phyloP scores from a whole-genome alignment of 1,140 invertebrate species.

The Diorhabda elongata region DNA sequence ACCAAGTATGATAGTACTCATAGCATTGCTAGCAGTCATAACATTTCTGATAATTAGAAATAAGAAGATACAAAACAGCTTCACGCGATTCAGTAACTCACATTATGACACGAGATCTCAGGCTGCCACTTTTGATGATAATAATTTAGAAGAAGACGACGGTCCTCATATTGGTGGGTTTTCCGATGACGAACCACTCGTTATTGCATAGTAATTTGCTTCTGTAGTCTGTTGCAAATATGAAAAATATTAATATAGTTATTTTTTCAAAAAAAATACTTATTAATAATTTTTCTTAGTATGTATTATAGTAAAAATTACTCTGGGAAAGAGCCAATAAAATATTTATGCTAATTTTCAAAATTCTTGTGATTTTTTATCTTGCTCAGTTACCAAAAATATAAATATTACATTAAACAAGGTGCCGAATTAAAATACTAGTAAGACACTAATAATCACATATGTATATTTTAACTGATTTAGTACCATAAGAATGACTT shows the following conservation, averaged over 20 bases:
- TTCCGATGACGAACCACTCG: constrained; percentile 89
- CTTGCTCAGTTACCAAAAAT: background rate
- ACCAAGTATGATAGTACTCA: constrained; percentile 45
- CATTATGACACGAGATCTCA: constrained; percentile 82
- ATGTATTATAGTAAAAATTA: background rate
- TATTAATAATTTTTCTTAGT: background rate
- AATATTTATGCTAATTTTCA: background rate
- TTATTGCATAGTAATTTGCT: constrained; percentile 66
- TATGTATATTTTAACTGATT: no score
- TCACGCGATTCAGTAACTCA: constrained; percentile 77
- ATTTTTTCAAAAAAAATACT: background rate
- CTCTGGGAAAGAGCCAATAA: background rate
- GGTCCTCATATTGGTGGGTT: constrained; percentile 84
- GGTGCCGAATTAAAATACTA: no score
- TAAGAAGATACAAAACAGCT: constrained; percentile 69
- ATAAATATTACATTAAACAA: background rate
- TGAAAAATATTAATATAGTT: background rate
- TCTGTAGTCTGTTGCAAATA: background rate
- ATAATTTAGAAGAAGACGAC: constrained; percentile 72
- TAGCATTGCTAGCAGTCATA: constrained; percentile 54
- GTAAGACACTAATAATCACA: no score
- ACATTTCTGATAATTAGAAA: constrained; percentile 66
- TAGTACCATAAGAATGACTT: no score
- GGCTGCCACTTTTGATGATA: constrained; percentile 75
- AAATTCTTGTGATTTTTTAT: background rate